Evolutionary conservation across 2,797 vertebrate genomes (phyloP).

Genomic region (Neoniphon sammara): DNA sequence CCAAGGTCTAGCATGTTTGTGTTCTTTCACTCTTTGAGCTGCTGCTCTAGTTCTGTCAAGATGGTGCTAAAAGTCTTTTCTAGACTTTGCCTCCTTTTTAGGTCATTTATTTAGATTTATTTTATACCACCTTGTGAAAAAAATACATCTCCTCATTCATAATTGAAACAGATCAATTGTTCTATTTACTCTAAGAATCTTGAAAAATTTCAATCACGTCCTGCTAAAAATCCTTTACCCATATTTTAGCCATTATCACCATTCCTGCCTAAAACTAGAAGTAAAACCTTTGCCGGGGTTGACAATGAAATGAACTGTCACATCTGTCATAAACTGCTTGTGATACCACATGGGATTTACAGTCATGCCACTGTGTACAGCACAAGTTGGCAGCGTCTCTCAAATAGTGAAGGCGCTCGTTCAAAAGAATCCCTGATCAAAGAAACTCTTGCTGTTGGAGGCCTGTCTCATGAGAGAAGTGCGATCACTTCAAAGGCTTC

Average conservation of each 20-base stretch:
- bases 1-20: not conserved
- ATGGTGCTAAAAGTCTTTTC: not conserved
- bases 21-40: conserved; percentile 1
- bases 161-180: too few relatives aligned
- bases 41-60: not conserved
- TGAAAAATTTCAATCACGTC: accelerated
- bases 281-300: not conserved
- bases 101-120: too few relatives aligned
- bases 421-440: conserved; percentile 47
- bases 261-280: not conserved
- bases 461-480: conserved; percentile 12
- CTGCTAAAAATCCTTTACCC: not conserved
- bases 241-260: not conserved
- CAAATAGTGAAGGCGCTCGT: not conserved
- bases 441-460: conserved; percentile 21
- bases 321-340: not conserved
- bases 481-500: conserved; percentile 33
- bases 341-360: not conserved
- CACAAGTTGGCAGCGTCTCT: not conserved
- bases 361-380: conserved; percentile 4
- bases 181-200: too few relatives aligned
- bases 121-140: not conserved
- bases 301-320: conserved; percentile 2
- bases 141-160: too few relatives aligned
- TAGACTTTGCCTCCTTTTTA: not conserved